Base-by-base conservation (phyloP, 1,140 invertebrate species). In the Bursaphelenchus mucronatus region DNA sequence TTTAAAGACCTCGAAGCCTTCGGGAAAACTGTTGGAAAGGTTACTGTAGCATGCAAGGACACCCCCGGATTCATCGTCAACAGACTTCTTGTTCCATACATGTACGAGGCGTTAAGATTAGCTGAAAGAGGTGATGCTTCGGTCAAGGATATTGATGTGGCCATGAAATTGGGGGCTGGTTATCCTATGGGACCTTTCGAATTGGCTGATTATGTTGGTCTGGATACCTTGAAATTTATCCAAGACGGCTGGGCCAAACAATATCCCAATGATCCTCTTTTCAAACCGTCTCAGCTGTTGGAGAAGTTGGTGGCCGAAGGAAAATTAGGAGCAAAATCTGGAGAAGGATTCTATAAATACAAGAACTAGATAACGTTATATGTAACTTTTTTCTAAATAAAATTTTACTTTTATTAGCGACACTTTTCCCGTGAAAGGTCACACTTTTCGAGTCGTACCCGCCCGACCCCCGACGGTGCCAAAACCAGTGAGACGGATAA, bases 281-380 rank as follows among this genome's bases (percentile, higher is more conserved):
- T 91, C 82, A 83, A 87, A 47, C 86, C 88, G 2, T 86, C 86
- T 49, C 82, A 85, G 44, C 69, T 87, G 4, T 65, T 91, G 9
- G 84, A 89, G 66, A 89, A 90, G 79, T 75, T 92, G 57, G 89
- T 93, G 0, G 75, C 83, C 13, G 88, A 92, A 78, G 89, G 89
- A 46, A 92, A 92, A 83, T 82, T 91, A 0, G 91, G 91, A 8
- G 82, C 86, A 1, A 94, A 94, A 82, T 82, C 87, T 52, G 90
- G 90, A 3, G 88, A 92, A 86, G 91, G 91, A 40, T 91, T 90
- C 78, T 94, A 93, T 79, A 88, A 88, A 70, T 90, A 92, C 47
- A 64, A 17, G 11, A 54, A 54, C 30, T 30, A 30, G 30, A 30
- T 30, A 30, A 5, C 30, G 5, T 30, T 30, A 30, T 30, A 30